phyloP scores from a whole-genome alignment of 2,888 invertebrate genomes.

The Dascillus cervinus region DNA sequence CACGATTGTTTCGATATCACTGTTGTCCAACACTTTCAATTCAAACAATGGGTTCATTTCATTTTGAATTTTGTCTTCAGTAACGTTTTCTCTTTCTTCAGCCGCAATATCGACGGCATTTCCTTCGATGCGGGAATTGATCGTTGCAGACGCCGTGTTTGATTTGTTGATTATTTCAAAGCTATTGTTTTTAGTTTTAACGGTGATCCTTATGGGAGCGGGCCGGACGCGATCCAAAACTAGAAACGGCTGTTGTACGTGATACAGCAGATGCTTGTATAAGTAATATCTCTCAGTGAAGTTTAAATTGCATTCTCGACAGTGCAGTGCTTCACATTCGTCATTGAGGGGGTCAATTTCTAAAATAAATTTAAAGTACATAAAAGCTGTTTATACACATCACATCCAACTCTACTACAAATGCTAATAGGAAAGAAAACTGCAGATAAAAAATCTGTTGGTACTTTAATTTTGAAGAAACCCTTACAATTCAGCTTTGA shows the following conservation, averaged over 20 bases:
- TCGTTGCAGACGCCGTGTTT: slow-evolving; percentile 7
- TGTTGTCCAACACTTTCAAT: slow-evolving; percentile 25
- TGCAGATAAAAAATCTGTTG: too few species aligned
- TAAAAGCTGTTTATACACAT: too few species aligned
- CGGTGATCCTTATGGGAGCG: slow-evolving; percentile 45
- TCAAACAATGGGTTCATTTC: slow-evolving; percentile 26
- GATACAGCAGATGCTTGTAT: slow-evolving; percentile 48
- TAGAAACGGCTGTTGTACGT: slow-evolving; percentile 50
- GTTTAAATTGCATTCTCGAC: slow-evolving; percentile 48
- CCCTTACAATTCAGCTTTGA: too few species aligned
- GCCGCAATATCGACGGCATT: background rate
- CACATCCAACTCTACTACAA: too few species aligned
- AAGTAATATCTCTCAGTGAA: slow-evolving; percentile 44
- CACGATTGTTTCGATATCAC: slow-evolving; percentile 11
- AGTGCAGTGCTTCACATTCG: slow-evolving; percentile 31
- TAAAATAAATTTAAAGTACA: too few species aligned
- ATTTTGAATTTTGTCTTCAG: slow-evolving; percentile 37
- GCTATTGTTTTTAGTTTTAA: slow-evolving; percentile 36
- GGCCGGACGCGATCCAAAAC: slow-evolving; percentile 43
- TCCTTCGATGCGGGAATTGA: background rate
- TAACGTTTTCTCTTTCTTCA: slow-evolving; percentile 3
- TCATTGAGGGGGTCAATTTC: too few species aligned
- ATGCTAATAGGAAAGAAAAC: too few species aligned
- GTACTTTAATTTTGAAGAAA: too few species aligned
- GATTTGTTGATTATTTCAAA: slow-evolving; percentile 36